Evolutionary conservation across 1,140 invertebrate species (phyloP).

Genomic region (Papilio polyxenes): DNA sequence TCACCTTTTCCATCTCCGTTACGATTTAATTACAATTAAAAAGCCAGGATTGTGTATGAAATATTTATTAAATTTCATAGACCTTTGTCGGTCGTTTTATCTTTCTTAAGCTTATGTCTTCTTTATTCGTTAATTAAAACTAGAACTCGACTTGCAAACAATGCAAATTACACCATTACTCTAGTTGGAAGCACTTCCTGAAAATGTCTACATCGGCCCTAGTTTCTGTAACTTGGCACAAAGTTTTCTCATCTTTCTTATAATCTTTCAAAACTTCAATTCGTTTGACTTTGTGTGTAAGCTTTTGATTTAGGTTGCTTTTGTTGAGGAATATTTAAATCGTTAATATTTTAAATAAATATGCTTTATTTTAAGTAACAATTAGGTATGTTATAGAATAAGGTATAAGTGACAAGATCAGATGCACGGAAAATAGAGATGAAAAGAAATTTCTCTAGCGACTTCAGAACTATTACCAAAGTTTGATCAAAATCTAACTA

Average conservation of each 20-base stretch:
- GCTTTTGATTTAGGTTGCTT: background rate
- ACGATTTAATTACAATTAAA: too few species aligned
- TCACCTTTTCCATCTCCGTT: too few species aligned
- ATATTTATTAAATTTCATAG: too few species aligned
- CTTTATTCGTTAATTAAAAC: conserved; percentile 6
- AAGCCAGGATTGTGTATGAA: too few species aligned
- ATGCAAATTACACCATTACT: conserved; percentile 23
- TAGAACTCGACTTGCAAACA: background rate
- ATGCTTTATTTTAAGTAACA: background rate
- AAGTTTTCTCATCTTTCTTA: conserved; percentile 11
- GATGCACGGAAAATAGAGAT: too few species aligned
- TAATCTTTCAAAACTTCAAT: conserved; percentile 13
- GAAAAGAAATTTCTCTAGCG: too few species aligned
- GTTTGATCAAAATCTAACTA: too few species aligned
- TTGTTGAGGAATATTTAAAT: background rate
- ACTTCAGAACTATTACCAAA: too few species aligned
- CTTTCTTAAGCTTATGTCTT: background rate
- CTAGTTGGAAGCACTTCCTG: conserved; percentile 22
- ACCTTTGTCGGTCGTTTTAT: background rate
- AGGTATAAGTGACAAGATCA: too few species aligned
- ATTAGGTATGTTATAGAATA: too few species aligned
- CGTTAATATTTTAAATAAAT: background rate
- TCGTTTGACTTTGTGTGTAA: background rate
- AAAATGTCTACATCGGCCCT: conserved; percentile 1
- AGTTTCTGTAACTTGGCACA: conserved; percentile 6